Evolutionary conservation across 2,888 invertebrate genomes (phyloP).

Genomic region (Drosophila formosana): DNA sequence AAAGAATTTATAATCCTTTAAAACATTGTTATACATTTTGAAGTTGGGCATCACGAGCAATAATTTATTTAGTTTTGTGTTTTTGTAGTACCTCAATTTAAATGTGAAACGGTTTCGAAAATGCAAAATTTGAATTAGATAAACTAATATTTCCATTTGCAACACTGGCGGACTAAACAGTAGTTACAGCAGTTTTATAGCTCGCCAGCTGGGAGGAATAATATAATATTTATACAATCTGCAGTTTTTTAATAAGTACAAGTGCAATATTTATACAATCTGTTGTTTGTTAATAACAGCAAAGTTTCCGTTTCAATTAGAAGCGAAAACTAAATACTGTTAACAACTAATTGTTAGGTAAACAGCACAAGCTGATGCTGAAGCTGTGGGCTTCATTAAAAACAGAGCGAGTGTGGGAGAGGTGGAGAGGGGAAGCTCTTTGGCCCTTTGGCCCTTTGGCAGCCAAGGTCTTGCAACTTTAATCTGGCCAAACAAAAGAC

Average conservation of each 20-base stretch:
- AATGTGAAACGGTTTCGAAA: too few relatives aligned
- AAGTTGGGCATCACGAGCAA: too few relatives aligned
- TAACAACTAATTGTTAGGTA: slow-evolving; percentile 29
- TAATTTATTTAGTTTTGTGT: too few relatives aligned
- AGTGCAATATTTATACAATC: slow-evolving; percentile 3
- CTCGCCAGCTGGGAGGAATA: neutral
- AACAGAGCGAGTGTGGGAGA: neutral
- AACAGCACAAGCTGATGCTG: neutral
- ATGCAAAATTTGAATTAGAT: too few relatives aligned
- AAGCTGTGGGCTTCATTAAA: slow-evolving; percentile 29
- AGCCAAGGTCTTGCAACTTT: slow-evolving; percentile 27
- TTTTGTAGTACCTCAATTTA: too few relatives aligned
- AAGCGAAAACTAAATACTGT: slow-evolving; percentile 10
- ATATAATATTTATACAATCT: neutral
- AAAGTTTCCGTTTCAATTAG: slow-evolving; percentile 19
- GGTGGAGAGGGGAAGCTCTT: neutral
- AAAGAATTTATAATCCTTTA: too few relatives aligned
- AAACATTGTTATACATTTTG: too few relatives aligned
- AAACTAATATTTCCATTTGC: too few relatives aligned
- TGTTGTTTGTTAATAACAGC: neutral
- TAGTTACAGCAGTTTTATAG: too few relatives aligned
- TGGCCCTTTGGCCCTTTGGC: slow-evolving; percentile 34
- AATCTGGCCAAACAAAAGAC: slow-evolving; percentile 36
- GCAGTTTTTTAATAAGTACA: neutral
- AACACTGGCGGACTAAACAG: neutral